These are phyloP conservation scores for Pangasius mekongensis DNA, from an alignment of 2,797 vertebrate species.

Conservation along the genomic window DNA sequence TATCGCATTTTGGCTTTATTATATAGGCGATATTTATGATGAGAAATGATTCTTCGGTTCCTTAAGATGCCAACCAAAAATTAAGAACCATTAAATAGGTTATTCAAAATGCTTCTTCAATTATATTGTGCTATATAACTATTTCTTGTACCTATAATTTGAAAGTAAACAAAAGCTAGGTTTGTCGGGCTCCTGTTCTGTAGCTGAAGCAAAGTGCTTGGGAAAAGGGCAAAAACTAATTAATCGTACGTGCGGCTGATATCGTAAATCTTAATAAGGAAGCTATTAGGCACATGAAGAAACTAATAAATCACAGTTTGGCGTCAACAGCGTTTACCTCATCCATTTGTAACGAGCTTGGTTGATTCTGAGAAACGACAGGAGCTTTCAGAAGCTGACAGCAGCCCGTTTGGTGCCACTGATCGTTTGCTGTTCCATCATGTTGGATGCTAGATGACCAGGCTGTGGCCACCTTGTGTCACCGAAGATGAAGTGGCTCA, in stretches of 20 bases:
- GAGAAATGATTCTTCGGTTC: background rate
- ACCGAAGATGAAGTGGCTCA: conserved; percentile 42
- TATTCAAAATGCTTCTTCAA: background rate
- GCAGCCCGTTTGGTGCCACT: conserved; percentile 40
- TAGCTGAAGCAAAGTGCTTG: background rate
- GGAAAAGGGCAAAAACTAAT: conserved; percentile 45
- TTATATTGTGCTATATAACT: background rate
- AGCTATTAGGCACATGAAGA: conserved; percentile 59
- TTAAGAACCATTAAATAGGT: background rate
- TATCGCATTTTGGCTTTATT: background rate
- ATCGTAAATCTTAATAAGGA: conserved; percentile 63
- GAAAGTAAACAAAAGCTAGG: background rate
- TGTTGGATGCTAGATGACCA: conserved; percentile 43
- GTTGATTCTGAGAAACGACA: conserved; percentile 51
- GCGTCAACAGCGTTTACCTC: conserved; percentile 55
- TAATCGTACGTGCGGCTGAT: conserved; percentile 53
- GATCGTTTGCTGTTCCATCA: conserved; percentile 54
- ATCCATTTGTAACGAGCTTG: conserved; percentile 53
- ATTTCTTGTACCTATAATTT: background rate
- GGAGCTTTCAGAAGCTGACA: conserved; percentile 49
- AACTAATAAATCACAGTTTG: conserved; percentile 58
- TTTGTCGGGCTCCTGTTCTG: background rate
- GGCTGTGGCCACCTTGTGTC: conserved; percentile 50
- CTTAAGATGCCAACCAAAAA: background rate
- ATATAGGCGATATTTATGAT: background rate